These are phyloP conservation scores for Drosophila insularis DNA, from an alignment of 1,140 invertebrate genomes.

Conservation along the genomic window DNA sequence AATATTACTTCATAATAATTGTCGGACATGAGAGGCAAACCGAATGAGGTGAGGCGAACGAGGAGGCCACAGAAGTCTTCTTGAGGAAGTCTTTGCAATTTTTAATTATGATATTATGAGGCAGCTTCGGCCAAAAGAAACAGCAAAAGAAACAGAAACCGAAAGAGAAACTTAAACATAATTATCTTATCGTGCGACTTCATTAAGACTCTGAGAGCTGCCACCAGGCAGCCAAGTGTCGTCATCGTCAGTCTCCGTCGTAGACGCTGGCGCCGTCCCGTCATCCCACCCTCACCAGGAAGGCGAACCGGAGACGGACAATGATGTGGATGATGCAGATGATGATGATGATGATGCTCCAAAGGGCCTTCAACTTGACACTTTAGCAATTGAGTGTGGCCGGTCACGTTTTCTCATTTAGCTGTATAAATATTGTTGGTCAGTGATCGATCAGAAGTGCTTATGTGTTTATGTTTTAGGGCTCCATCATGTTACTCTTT, in stretches of 20 bases:
- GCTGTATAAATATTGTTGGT: conserved; percentile 40
- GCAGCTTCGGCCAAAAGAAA: conserved; percentile 14
- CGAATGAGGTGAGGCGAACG: background rate
- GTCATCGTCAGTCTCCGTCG: conserved; percentile 20
- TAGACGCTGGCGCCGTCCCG: conserved; percentile 27
- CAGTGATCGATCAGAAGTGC: conserved; percentile 18
- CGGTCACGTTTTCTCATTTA: conserved; percentile 61
- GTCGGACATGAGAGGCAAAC: conserved; percentile 43
- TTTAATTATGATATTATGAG: conserved; percentile 41
- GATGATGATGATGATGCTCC: conserved; percentile 24
- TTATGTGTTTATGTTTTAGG: conserved; percentile 39
- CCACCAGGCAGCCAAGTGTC: conserved; percentile 39
- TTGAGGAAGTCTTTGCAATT: conserved; percentile 46
- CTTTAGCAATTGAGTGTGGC: conserved; percentile 39
- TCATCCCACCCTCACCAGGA: conserved; percentile 38
- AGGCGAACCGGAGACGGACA: conserved; percentile 25
- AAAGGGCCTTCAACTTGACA: conserved; percentile 71
- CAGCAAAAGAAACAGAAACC: background rate
- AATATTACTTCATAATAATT: conserved; percentile 68
- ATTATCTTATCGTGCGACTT: conserved; percentile 55
- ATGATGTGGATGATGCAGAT: background rate
- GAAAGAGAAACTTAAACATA: conserved; percentile 39
- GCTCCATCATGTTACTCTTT: background rate
- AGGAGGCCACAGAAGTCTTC: conserved; percentile 27
- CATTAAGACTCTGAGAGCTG: conserved; percentile 46